Conservation (phyloP, 2,797 vertebrate genomes). For the Molothrus ater region DNA sequence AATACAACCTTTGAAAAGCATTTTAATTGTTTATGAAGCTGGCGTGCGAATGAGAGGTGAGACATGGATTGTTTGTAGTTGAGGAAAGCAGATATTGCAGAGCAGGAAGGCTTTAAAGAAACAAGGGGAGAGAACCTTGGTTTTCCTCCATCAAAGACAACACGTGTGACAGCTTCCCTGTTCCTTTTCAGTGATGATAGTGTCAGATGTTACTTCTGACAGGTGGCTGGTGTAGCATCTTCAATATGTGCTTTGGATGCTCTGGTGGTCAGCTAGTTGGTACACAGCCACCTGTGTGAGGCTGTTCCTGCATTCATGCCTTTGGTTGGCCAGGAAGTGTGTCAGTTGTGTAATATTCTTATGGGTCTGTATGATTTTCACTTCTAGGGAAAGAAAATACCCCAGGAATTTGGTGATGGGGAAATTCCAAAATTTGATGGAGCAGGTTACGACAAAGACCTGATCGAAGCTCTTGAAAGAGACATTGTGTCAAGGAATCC, state of each 20-base stretch:
- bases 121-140: background rate
- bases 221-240: background rate
- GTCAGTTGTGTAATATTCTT: background rate
- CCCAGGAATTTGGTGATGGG: constrained; percentile 80
- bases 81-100: background rate
- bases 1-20: background rate
- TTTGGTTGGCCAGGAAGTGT: background rate
- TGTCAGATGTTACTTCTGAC: background rate
- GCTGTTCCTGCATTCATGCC: background rate
- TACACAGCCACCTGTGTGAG: background rate
- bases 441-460: constrained; percentile 88
- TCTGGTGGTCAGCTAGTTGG: background rate
- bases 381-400: constrained; percentile 85
- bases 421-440: constrained; percentile 93
- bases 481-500: constrained; percentile 97
- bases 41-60: background rate
- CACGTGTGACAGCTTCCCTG: background rate
- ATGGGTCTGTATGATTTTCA: constrained; percentile 22
- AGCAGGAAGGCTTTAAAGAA: background rate
- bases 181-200: background rate
- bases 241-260: background rate
- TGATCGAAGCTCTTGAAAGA: constrained; percentile 92
- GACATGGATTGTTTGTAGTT: background rate
- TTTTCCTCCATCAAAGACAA: background rate
- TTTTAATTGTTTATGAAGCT: background rate